Conservation (phyloP, 1,140 invertebrate genomes). For the Monomorium pharaonis region DNA sequence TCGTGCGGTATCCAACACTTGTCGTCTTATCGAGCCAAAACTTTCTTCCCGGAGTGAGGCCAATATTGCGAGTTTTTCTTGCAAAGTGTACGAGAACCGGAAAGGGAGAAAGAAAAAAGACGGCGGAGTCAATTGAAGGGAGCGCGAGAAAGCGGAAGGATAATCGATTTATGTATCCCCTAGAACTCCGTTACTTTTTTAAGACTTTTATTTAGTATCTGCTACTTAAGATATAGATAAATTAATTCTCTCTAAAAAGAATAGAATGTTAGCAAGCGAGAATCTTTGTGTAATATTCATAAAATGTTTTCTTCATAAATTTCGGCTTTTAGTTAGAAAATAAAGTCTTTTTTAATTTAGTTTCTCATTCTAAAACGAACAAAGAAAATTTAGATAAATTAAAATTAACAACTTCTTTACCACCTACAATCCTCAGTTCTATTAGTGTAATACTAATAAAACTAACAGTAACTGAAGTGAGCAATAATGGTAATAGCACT, state of each 20-base stretch:
- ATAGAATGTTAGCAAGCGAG: background rate
- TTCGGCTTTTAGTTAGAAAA: background rate
- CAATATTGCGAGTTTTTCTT: slow-evolving; percentile 59
- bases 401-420: background rate
- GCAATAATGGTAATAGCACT: background rate
- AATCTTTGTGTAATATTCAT: background rate
- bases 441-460: background rate
- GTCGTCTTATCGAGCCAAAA: slow-evolving; percentile 64
- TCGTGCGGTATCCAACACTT: slow-evolving; percentile 38
- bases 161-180: slow-evolving; percentile 38
- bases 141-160: slow-evolving; percentile 6
- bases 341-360: background rate
- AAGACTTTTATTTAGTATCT: slow-evolving; percentile 13
- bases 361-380: background rate
- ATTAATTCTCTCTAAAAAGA: background rate
- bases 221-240: slow-evolving; percentile 13
- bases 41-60: slow-evolving; percentile 57
- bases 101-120: slow-evolving; percentile 29
- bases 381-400: background rate
- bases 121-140: slow-evolving; percentile 11
- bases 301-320: background rate
- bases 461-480: slow-evolving; percentile 8
- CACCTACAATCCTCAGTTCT: background rate
- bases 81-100: background rate
- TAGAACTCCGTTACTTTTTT: slow-evolving; percentile 10